phyloP scores from a whole-genome alignment of 2,113 vertebrate genomes.

The Micronycteris hirsuta region DNA sequence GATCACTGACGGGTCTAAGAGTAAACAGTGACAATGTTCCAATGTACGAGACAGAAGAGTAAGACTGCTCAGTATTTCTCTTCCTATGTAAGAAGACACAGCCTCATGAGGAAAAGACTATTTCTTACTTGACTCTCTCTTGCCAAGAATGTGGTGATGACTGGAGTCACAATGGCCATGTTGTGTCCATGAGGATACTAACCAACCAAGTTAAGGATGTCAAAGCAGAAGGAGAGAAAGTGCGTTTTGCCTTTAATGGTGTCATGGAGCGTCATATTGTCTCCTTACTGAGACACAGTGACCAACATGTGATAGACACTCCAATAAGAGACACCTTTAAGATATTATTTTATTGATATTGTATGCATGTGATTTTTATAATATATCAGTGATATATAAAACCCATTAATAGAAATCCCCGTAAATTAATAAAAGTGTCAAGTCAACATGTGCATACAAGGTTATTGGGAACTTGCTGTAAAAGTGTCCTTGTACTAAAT shows the following conservation, averaged over 20 bases:
- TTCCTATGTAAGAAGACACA: background rate
- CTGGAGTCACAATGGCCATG: background rate
- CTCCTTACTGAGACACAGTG: background rate
- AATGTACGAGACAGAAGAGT: no score
- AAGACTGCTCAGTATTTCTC: no score
- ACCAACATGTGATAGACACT: background rate
- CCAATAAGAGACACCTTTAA: background rate
- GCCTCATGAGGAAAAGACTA: background rate
- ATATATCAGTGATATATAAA: background rate
- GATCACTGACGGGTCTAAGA: background rate
- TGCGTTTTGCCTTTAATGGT: background rate
- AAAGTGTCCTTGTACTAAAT: background rate
- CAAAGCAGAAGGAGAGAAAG: background rate
- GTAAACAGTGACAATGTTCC: no score
- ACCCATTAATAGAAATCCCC: background rate
- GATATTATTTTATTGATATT: background rate
- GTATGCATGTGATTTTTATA: background rate
- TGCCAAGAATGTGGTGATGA: background rate
- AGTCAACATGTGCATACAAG: background rate
- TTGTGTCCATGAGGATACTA: background rate
- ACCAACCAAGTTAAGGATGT: background rate
- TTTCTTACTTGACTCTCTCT: background rate
- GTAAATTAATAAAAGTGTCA: background rate
- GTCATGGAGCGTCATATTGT: background rate
- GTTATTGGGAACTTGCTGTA: background rate